Percentiles rank a stretch among this genome's conserved stretches.
Conservation (phyloP, 2,113 vertebrate genomes). For the Lethenteron camtschaticum region DNA sequence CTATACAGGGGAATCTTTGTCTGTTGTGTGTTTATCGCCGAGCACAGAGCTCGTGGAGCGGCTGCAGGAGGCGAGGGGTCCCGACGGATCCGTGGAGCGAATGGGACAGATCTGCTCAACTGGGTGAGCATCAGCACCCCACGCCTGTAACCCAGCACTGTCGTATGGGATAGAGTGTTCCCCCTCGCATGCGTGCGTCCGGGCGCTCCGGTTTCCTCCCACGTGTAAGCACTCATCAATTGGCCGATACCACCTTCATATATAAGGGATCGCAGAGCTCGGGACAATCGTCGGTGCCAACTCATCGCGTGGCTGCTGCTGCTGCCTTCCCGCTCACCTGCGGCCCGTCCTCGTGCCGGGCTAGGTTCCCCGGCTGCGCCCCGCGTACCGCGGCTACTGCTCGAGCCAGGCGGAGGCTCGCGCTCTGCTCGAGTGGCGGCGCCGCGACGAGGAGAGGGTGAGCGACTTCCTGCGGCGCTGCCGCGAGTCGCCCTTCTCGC, state of each 20-base stretch:
- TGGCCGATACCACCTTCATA: too few relatives aligned
- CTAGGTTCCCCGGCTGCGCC: slow-evolving; percentile 30
- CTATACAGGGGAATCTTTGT: too few relatives aligned
- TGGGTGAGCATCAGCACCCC: slow-evolving; percentile 25
- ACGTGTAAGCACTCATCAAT: too few relatives aligned
- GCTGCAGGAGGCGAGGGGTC: slow-evolving; percentile 26
- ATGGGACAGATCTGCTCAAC: slow-evolving; percentile 29
- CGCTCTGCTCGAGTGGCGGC: slow-evolving; percentile 32
- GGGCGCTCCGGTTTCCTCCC: too few relatives aligned
- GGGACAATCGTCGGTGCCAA: too few relatives aligned
- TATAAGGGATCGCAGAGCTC: too few relatives aligned
- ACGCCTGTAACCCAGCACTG: too few relatives aligned
- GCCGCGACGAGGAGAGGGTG: slow-evolving; percentile 30
- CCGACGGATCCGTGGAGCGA: slow-evolving; percentile 33
- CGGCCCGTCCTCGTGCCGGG: neutral
- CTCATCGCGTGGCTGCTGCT: neutral
- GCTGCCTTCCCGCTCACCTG: neutral
- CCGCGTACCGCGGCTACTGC: slow-evolving; percentile 36
- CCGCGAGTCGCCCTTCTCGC: slow-evolving; percentile 44
- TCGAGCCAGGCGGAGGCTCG: slow-evolving; percentile 46
- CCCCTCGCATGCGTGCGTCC: too few relatives aligned
- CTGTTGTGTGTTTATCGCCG: neutral
- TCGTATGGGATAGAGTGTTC: too few relatives aligned
- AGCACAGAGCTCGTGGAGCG: slow-evolving; percentile 9
- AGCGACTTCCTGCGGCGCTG: slow-evolving; percentile 40